phyloP scores from a whole-genome alignment of 2,888 invertebrate species.

The Aleiodes leptofemur region DNA sequence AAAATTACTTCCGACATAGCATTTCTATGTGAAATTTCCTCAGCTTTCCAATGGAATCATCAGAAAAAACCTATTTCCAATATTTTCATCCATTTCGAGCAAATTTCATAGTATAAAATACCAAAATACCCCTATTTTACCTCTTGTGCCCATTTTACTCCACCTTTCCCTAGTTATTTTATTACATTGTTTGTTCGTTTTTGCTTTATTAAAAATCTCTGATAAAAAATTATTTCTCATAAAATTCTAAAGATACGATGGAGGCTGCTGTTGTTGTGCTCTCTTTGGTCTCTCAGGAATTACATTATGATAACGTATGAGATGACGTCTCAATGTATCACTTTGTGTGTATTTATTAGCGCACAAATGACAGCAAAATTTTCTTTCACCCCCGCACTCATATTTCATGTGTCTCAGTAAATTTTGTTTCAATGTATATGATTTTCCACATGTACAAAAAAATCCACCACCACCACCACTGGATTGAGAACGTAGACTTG shows the following conservation, averaged over 20 bases:
- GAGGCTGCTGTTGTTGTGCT: background rate
- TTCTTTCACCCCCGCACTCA: slow-evolving; percentile 73
- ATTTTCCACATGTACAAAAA: slow-evolving; percentile 72
- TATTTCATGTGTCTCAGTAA: slow-evolving; percentile 37
- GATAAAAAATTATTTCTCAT: too few relatives aligned
- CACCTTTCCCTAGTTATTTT: too few relatives aligned
- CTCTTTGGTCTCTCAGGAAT: background rate
- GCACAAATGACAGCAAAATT: slow-evolving; percentile 9
- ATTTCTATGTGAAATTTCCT: too few relatives aligned
- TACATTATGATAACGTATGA: slow-evolving; percentile 25
- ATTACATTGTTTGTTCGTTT: too few relatives aligned
- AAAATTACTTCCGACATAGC: too few relatives aligned
- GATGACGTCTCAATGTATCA: slow-evolving; percentile 34
- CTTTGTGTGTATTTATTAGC: slow-evolving; percentile 34
- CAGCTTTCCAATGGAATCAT: too few relatives aligned
- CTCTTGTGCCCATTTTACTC: too few relatives aligned
- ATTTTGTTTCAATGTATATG: slow-evolving; percentile 11
- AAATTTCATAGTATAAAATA: too few relatives aligned
- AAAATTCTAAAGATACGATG: background rate
- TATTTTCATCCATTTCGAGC: too few relatives aligned
- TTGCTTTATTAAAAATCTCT: too few relatives aligned
- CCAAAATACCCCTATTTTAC: too few relatives aligned
- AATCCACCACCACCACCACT: slow-evolving; percentile 1
- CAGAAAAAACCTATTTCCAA: too few relatives aligned
- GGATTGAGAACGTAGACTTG: background rate